A percentile compares a stretch with the other conserved stretches of the same genome.
These are phyloP conservation scores for Sylvietta virens DNA, from an alignment of 2,113 vertebrate genomes.

Conservation along the genomic window DNA sequence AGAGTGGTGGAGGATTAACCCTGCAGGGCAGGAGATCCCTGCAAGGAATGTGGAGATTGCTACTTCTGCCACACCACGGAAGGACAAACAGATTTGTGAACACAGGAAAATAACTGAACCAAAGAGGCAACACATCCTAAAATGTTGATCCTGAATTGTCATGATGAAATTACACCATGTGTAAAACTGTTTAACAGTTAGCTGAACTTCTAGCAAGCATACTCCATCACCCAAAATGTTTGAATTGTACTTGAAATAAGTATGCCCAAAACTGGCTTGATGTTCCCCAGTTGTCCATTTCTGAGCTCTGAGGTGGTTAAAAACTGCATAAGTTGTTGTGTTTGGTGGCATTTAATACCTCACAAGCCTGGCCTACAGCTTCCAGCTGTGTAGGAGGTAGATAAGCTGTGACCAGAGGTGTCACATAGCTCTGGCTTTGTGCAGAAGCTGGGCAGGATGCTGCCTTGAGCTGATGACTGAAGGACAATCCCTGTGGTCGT, in stretches of 20 bases:
- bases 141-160: not conserved
- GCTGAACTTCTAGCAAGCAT: not conserved
- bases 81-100: not conserved
- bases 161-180: not conserved
- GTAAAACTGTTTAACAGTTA: not conserved
- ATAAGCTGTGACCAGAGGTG: not conserved
- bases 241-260: not conserved
- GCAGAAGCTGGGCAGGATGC: not conserved
- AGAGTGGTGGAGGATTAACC: not conserved
- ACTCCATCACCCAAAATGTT: not conserved
- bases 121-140: not conserved
- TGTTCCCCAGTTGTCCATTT: not conserved
- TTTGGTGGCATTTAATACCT: not conserved
- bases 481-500: not conserved
- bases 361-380: not conserved
- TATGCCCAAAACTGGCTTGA: not conserved
- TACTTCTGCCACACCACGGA: not conserved
- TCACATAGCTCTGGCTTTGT: not conserved
- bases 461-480: not conserved
- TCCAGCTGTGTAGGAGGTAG: not conserved
- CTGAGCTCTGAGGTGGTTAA: not conserved
- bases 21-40: not conserved
- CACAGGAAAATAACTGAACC: not conserved
- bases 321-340: not conserved
- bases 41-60: not conserved